Evolutionary conservation across 2,888 invertebrate genomes (phyloP).

Genomic region (Anoncus sp.): DNA sequence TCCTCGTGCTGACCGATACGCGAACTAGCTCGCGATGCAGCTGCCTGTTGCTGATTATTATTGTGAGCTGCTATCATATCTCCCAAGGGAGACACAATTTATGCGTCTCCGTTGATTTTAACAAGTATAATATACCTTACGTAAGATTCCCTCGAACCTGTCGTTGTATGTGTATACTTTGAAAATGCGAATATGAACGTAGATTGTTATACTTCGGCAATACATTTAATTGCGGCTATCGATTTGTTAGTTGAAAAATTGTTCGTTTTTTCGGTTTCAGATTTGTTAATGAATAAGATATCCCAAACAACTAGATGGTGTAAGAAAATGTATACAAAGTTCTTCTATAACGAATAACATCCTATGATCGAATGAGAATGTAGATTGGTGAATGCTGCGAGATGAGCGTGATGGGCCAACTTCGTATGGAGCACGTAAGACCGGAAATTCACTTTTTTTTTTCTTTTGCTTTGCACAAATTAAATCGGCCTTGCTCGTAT

Average conservation of each 20-base stretch:
- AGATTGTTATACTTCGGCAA: not conserved
- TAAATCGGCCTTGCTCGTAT: constrained; percentile 29
- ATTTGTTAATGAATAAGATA: too few species aligned
- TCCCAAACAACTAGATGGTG: not conserved
- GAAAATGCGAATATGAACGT: not conserved
- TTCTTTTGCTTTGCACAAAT: constrained; percentile 12
- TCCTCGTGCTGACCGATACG: constrained; percentile 75
- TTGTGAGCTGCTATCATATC: constrained; percentile 76
- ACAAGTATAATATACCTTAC: too few species aligned
- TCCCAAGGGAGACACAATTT: not conserved
- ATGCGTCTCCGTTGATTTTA: not conserved
- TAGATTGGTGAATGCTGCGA: constrained; percentile 1
- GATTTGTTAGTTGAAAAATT: too few species aligned
- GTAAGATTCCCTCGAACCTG: not conserved
- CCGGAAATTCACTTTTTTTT: constrained; percentile 26
- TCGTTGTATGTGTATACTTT: not conserved
- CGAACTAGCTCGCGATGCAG: constrained; percentile 74
- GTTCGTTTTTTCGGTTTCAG: too few species aligned
- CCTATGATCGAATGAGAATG: not conserved
- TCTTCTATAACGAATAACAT: not conserved
- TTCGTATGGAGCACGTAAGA: constrained; percentile 13
- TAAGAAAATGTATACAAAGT: not conserved
- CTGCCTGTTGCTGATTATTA: constrained; percentile 70
- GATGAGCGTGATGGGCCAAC: constrained; percentile 51
- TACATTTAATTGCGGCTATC: not conserved